Conservation (phyloP, 1,140 invertebrate genomes). For the Oscheius sp. region DNA sequence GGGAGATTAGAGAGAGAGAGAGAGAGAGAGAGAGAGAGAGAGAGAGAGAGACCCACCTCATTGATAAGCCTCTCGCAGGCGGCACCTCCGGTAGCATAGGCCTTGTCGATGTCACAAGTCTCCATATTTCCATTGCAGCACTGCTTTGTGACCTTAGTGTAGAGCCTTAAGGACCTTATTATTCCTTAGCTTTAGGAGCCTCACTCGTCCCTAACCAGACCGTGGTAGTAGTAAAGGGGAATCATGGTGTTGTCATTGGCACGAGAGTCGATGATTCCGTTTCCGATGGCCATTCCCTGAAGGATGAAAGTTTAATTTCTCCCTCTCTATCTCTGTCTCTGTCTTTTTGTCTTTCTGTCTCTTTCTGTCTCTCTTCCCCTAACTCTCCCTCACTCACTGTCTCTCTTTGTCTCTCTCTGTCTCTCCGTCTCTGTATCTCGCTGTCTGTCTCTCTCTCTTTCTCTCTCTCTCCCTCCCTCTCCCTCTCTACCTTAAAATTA, state of each 20-base stretch:
- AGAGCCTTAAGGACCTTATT: constrained; percentile 2
- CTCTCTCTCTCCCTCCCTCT: too few species aligned
- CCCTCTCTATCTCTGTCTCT: too few species aligned
- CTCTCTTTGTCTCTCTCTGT: too few species aligned
- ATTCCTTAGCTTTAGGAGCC: neutral
- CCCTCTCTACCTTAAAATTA: constrained; percentile 27
- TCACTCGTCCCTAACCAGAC: constrained; percentile 25
- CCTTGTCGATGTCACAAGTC: constrained; percentile 25
- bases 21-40: too few species aligned
- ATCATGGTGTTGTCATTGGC: constrained; percentile 26
- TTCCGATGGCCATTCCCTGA: constrained; percentile 35
- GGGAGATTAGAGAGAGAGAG: too few species aligned
- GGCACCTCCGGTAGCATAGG: neutral
- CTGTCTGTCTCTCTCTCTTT: too few species aligned
- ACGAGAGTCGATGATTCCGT: constrained; percentile 24
- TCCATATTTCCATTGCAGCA: constrained; percentile 30
- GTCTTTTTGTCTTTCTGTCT: too few species aligned
- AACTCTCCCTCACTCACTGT: too few species aligned
- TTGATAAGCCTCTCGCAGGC: neutral
- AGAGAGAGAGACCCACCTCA: too few species aligned
- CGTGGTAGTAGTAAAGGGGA: constrained; percentile 33
- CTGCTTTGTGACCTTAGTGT: neutral
- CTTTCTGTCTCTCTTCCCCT: too few species aligned
- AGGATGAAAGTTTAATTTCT: neutral
- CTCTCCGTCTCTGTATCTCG: too few species aligned